phyloP scores from a whole-genome alignment of 2,888 invertebrate genomes.

The Adelphocoris suturalis region DNA sequence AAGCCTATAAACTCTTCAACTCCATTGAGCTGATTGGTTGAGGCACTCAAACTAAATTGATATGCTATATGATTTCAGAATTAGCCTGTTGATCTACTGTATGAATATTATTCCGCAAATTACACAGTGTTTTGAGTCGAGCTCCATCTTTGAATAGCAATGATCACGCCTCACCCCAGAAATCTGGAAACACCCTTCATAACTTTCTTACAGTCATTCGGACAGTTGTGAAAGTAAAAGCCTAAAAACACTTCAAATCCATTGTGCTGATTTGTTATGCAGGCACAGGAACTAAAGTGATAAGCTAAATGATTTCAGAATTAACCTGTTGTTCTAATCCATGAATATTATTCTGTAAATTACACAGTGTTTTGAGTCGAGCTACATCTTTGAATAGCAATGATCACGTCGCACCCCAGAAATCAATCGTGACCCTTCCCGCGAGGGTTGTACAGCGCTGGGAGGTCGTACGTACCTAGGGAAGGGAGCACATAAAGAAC shows the following conservation, averaged over 20 bases:
- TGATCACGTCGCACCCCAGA: conserved; percentile 26
- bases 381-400: neutral
- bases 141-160: neutral
- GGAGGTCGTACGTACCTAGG: neutral
- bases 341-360: neutral
- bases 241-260: too few relatives aligned
- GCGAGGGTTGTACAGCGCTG: neutral
- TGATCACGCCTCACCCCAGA: conserved; percentile 18
- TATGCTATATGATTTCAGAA: too few relatives aligned
- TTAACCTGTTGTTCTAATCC: neutral
- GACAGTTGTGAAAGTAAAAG: too few relatives aligned
- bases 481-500: conserved; percentile 46
- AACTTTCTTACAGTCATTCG: too few relatives aligned
- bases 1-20: too few relatives aligned
- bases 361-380: neutral
- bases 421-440: neutral
- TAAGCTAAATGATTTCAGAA: neutral
- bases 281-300: neutral
- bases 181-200: too few relatives aligned
- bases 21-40: too few relatives aligned
- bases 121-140: neutral
- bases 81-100: too few relatives aligned
- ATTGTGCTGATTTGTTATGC: neutral
- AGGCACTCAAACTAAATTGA: too few relatives aligned
- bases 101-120: neutral